These are phyloP conservation scores for Myotis daubentonii DNA, from an alignment of 2,797 vertebrate species.

Conservation along the genomic window DNA sequence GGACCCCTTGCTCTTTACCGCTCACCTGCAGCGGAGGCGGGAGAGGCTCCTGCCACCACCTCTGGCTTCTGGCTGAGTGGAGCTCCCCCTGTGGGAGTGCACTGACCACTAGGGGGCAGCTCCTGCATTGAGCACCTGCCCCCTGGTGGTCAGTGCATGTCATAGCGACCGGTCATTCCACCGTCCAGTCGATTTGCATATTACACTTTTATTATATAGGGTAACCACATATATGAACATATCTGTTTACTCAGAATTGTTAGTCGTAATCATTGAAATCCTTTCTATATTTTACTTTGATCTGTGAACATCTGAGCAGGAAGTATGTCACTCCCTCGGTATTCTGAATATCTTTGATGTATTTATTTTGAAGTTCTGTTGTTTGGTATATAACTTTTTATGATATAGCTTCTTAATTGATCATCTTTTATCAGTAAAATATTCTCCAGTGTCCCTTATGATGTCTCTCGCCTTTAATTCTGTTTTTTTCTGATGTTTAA, in stretches of 20 bases:
- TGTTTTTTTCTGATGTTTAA: not conserved
- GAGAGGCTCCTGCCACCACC: too few relatives aligned
- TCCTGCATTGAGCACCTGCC: too few relatives aligned
- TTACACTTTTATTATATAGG: too few relatives aligned
- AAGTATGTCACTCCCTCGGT: not conserved
- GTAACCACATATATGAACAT: not conserved
- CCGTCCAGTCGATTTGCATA: too few relatives aligned
- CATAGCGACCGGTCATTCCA: too few relatives aligned
- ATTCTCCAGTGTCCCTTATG: not conserved
- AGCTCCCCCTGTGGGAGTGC: too few relatives aligned
- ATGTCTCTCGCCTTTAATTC: not conserved
- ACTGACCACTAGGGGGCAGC: too few relatives aligned
- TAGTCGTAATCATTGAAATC: not conserved
- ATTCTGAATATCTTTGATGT: not conserved
- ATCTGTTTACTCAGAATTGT: not conserved
- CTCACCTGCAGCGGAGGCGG: too few relatives aligned
- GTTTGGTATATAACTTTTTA: not conserved
- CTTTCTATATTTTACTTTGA: not conserved
- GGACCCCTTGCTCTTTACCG: too few relatives aligned
- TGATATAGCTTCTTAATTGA: not conserved
- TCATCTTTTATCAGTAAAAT: conserved; percentile 10
- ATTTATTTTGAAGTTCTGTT: not conserved
- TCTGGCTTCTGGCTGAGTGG: too few relatives aligned
- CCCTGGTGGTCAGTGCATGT: too few relatives aligned
- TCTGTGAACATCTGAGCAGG: not conserved